Percentiles rank a stretch among this genome's conserved stretches.
Evolutionary conservation across 2,113 vertebrate species (phyloP).

Genomic region (Lepisosteus osseus): DNA sequence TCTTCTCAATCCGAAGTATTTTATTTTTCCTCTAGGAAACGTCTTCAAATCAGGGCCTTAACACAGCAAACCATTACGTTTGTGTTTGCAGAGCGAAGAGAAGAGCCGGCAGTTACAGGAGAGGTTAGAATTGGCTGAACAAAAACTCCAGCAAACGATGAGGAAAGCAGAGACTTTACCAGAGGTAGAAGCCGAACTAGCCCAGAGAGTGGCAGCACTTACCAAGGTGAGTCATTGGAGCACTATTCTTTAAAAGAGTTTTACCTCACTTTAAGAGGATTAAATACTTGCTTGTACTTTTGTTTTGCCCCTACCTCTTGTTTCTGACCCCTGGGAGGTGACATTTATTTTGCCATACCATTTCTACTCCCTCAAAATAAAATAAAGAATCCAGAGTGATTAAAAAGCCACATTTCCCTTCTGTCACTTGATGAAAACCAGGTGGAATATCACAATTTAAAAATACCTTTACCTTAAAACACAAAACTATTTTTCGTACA

Average conservation of each 20-base stretch:
- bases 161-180: constrained; percentile 93
- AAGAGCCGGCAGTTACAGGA: constrained; percentile 89
- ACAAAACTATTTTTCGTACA: too few relatives aligned
- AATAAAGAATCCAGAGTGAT: too few relatives aligned
- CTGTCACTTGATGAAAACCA: too few relatives aligned
- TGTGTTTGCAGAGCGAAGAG: constrained; percentile 78
- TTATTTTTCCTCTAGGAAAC: too few relatives aligned
- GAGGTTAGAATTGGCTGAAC: constrained; percentile 90
- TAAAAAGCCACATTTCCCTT: too few relatives aligned
- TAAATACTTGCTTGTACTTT: neutral
- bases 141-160: constrained; percentile 93
- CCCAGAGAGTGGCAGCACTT: constrained; percentile 91
- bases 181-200: constrained; percentile 93
- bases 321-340: neutral
- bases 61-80: too few relatives aligned
- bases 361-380: too few relatives aligned
- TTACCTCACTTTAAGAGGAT: neutral
- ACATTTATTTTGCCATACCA: too few relatives aligned
- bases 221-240: constrained; percentile 73
- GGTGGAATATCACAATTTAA: too few relatives aligned
- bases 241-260: too few relatives aligned
- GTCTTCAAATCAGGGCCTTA: too few relatives aligned
- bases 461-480: too few relatives aligned
- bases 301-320: neutral
- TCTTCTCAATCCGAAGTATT: constrained; percentile 1